Evolutionary conservation across 2,113 vertebrate species (phyloP).

Genomic region (Sardina pilchardus): DNA sequence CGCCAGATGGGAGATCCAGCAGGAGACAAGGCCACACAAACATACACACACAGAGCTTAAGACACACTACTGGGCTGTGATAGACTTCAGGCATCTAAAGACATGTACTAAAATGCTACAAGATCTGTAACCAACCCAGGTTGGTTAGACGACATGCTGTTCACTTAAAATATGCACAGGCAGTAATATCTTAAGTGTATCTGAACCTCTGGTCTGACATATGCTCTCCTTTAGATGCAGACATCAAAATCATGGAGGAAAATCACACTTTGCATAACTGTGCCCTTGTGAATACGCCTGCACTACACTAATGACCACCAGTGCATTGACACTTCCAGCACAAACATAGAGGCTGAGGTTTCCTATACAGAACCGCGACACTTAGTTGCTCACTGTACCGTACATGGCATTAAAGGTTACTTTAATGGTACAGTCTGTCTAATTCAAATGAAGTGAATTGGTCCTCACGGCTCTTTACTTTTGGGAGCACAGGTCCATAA

Average conservation of each 20-base stretch:
- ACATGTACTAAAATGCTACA: background rate
- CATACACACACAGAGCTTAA: background rate
- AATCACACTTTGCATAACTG: background rate
- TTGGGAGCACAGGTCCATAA: too few relatives aligned
- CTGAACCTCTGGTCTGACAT: background rate
- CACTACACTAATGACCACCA: background rate
- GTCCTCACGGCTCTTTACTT: background rate
- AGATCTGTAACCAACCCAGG: background rate
- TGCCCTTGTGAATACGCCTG: background rate
- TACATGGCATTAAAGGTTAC: too few relatives aligned
- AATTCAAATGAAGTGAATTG: background rate
- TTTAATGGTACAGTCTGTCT: background rate
- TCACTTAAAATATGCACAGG: background rate
- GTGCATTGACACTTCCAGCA: background rate
- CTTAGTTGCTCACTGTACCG: background rate
- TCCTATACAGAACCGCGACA: background rate
- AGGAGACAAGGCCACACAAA: constrained; percentile 1
- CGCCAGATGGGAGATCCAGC: constrained; percentile 29
- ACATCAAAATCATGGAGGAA: background rate
- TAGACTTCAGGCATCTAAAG: background rate
- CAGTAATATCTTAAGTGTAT: background rate
- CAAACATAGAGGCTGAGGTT: background rate
- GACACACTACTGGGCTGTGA: constrained; percentile 1
- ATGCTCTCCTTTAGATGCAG: background rate
- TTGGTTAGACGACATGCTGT: background rate